A percentile compares a stretch with the other conserved stretches of the same genome.
Conservation (phyloP, 2,113 vertebrate species). For the Platysternon megacephalum region DNA sequence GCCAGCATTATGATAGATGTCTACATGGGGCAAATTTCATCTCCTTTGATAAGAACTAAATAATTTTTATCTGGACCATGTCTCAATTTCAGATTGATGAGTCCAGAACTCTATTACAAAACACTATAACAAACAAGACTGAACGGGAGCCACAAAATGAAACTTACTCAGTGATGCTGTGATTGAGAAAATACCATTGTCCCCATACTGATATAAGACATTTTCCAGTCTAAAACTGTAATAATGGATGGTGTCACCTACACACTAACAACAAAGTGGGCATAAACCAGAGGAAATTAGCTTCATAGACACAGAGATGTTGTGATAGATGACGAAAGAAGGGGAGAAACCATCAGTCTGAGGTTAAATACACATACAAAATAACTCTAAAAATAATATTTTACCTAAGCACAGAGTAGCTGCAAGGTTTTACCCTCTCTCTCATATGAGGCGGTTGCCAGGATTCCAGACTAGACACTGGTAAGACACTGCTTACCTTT, state of each 20-base stretch:
- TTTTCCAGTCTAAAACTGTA: not conserved
- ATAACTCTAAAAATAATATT: not conserved
- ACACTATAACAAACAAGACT: not conserved
- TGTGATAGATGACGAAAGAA: not conserved
- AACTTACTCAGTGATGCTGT: not conserved
- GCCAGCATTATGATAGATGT: not conserved
- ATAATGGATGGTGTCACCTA: not conserved
- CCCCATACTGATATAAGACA: not conserved
- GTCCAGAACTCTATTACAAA: conserved; percentile 29
- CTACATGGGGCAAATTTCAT: not conserved
- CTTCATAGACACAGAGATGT: not conserved
- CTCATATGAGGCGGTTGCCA: conserved; percentile 3
- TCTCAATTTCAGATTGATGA: conserved; percentile 27
- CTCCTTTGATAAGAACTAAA: not conserved
- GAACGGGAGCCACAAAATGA: not conserved
- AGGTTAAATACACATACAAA: not conserved
- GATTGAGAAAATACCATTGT: not conserved
- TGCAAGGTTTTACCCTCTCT: not conserved
- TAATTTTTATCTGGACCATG: conserved; percentile 40
- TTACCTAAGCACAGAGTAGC: not conserved
- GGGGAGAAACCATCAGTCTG: not conserved
- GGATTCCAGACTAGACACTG: conserved; percentile 20
- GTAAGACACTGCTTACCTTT: conserved; percentile 10
- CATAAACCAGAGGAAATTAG: not conserved
- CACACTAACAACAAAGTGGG: not conserved